These are phyloP conservation scores for Ochotona curzoniae DNA, from an alignment of 2,113 vertebrate species.

Conservation along the genomic window DNA sequence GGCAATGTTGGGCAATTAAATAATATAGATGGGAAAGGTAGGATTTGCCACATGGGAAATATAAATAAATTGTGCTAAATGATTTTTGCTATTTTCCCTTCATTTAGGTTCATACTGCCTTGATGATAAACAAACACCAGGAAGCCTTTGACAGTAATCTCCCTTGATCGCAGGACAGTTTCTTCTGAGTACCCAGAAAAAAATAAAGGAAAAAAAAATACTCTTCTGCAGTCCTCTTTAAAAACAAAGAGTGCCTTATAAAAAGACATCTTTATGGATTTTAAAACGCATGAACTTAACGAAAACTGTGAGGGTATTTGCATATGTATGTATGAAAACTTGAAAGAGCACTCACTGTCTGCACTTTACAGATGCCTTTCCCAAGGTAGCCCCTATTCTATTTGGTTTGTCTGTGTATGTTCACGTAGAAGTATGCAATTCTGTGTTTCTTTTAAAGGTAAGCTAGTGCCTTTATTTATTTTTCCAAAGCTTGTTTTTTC, in stretches of 20 bases:
- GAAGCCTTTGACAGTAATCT: neutral
- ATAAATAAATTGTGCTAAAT: neutral
- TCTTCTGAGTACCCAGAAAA: neutral
- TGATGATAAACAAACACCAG: neutral
- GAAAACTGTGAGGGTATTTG: neutral
- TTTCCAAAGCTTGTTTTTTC: slow-evolving; percentile 18
- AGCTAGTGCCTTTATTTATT: neutral
- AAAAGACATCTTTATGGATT: neutral
- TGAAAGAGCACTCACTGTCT: neutral
- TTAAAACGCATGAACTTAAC: neutral
- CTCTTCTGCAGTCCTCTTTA: neutral
- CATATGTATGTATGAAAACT: neutral
- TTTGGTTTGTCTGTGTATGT: neutral
- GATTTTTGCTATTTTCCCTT: neutral
- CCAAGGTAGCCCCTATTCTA: neutral
- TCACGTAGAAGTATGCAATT: neutral
- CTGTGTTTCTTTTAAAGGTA: neutral
- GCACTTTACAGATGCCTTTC: neutral
- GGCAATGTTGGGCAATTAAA: neutral
- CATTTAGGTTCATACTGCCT: neutral
- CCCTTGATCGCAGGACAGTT: neutral
- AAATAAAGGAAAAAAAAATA: neutral
- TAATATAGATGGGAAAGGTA: neutral
- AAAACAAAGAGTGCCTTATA: neutral
- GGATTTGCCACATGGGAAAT: neutral